A percentile compares a stretch with the other conserved stretches of the same genome.
phyloP scores from a whole-genome alignment of 1,140 invertebrate species.

The Eriocheir sinensis region DNA sequence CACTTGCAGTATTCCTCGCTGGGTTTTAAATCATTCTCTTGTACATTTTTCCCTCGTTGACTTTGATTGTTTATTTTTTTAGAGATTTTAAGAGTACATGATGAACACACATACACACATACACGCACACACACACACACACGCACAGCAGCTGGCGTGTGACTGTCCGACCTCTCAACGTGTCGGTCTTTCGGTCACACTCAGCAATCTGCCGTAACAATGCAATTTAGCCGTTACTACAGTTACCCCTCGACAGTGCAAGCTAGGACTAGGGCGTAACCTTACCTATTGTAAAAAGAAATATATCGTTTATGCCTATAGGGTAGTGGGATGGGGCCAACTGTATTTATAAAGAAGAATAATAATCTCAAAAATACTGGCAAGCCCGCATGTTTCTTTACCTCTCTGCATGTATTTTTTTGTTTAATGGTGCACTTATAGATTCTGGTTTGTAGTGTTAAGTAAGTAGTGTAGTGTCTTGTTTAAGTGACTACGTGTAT shows the following conservation, averaged over 20 bases:
- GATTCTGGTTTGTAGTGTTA: no score
- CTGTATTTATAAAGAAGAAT: background rate
- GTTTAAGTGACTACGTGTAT: no score
- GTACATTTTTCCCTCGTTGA: background rate
- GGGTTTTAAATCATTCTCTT: background rate
- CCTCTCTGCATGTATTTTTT: no score
- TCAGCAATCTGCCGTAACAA: background rate
- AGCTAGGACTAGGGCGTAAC: background rate
- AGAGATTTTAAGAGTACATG: background rate
- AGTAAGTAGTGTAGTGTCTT: no score
- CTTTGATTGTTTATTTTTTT: background rate
- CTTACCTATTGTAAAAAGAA: no score
- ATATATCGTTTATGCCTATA: background rate
- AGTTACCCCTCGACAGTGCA: background rate
- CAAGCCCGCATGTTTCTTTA: no score
- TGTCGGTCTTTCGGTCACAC: background rate
- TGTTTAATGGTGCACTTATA: no score
- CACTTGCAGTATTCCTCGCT: no score
- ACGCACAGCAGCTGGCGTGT: no score
- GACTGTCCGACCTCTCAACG: no score
- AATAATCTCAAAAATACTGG: background rate
- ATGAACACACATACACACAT: background rate
- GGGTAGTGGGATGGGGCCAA: background rate
- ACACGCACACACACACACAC: constrained; percentile 21
- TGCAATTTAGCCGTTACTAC: background rate